Evolutionary conservation across 2,113 vertebrate species (phyloP).

Genomic region (Thalassarche chlororhynchos): DNA sequence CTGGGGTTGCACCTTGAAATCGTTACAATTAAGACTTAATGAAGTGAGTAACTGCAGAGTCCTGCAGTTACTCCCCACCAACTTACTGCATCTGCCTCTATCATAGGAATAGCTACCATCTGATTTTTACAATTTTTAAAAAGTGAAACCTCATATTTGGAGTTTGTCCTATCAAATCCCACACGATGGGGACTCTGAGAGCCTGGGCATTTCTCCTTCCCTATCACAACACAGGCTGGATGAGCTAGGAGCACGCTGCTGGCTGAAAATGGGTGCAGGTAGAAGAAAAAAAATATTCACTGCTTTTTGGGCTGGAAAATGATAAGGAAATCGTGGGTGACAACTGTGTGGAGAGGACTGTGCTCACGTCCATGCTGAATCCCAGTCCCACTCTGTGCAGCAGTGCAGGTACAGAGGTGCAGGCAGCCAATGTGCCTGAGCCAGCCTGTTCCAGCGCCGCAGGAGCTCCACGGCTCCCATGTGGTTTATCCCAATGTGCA

Average conservation of each 20-base stretch:
- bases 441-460: background rate
- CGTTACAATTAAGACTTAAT: slow-evolving; percentile 53
- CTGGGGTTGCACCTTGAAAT: slow-evolving; percentile 45
- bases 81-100: background rate
- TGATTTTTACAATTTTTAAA: background rate
- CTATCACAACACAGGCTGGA: background rate
- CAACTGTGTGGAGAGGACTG: background rate
- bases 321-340: background rate
- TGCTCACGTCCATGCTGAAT: background rate
- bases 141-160: background rate
- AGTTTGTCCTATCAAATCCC: background rate
- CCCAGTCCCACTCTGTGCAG: background rate
- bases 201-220: background rate
- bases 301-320: background rate
- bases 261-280: background rate
- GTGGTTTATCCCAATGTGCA: background rate
- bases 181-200: background rate
- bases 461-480: background rate
- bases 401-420: background rate
- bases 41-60: slow-evolving; percentile 43
- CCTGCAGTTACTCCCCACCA: slow-evolving; percentile 1
- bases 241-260: background rate
- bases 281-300: background rate
- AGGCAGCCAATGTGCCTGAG: background rate
- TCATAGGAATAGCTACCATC: background rate